These are phyloP conservation scores for Tachyglossus aculeatus DNA, from an alignment of 2,797 vertebrate genomes.

Conservation along the genomic window DNA sequence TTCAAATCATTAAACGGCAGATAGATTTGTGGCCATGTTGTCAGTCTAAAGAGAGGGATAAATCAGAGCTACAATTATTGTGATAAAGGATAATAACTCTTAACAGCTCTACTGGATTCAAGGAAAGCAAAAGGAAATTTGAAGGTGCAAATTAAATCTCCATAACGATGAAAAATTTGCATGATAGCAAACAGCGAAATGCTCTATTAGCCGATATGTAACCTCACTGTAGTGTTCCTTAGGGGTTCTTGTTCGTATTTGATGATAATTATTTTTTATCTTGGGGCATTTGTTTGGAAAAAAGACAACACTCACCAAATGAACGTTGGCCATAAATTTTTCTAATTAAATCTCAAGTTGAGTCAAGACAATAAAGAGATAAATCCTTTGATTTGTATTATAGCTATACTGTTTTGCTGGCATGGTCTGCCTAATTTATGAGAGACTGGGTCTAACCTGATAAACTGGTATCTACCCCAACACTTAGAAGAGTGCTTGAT, in stretches of 20 bases:
- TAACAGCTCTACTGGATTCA: conserved; percentile 41
- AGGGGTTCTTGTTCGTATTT: conserved; percentile 44
- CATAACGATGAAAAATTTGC: conserved; percentile 56
- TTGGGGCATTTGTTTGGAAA: conserved; percentile 49
- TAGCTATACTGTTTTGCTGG: conserved; percentile 32
- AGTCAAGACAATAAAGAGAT: conserved; percentile 34
- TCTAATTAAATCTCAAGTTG: conserved; percentile 61
- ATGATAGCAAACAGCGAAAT: conserved; percentile 45
- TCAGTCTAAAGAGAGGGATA: conserved; percentile 17
- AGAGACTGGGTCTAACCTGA: conserved; percentile 7
- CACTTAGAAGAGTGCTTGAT: no score
- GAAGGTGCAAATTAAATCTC: conserved; percentile 64
- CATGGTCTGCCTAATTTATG: conserved; percentile 23
- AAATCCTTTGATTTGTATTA: conserved; percentile 38
- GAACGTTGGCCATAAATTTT: conserved; percentile 53
- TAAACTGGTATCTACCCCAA: no score
- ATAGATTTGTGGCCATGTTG: conserved; percentile 23
- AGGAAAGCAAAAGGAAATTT: conserved; percentile 50
- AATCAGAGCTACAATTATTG: conserved; percentile 44
- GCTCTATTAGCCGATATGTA: conserved; percentile 63
- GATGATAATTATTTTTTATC: conserved; percentile 61
- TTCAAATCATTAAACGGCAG: conserved; percentile 12
- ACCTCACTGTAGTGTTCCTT: conserved; percentile 45
- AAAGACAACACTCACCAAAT: conserved; percentile 33
- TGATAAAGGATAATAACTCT: conserved; percentile 39